Evolutionary conservation across 2,113 vertebrate genomes (phyloP).

Genomic region (Alouatta palliata): DNA sequence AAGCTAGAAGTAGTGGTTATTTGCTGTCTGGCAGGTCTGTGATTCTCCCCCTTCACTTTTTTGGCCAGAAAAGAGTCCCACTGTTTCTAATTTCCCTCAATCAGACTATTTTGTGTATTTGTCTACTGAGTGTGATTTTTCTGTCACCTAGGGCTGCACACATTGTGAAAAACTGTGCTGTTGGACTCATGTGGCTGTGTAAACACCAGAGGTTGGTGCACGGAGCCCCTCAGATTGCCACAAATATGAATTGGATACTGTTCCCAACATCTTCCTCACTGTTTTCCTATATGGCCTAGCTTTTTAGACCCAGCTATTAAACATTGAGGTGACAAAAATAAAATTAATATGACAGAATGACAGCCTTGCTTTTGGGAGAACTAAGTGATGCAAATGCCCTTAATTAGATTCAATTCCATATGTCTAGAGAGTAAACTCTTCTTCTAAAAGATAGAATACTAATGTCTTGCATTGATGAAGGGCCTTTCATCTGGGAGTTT

Average conservation of each 20-base stretch:
- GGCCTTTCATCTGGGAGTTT: conserved; percentile 56
- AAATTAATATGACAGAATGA: conserved; percentile 70
- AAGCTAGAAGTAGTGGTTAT: not conserved
- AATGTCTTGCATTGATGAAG: conserved; percentile 50
- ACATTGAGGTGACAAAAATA: conserved; percentile 62
- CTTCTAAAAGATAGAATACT: conserved; percentile 61
- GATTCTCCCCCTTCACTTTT: conserved; percentile 8
- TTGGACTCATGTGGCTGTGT: not conserved
- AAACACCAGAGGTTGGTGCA: conserved; percentile 1
- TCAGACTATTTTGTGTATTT: not conserved
- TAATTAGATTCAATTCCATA: conserved; percentile 72
- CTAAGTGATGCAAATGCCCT: conserved; percentile 69
- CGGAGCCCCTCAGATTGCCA: not conserved
- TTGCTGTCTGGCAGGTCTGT: conserved; percentile 27
- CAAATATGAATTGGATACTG: not conserved
- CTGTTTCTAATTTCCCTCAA: conserved; percentile 23
- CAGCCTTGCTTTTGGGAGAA: conserved; percentile 60
- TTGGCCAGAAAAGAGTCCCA: not conserved
- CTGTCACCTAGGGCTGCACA: not conserved
- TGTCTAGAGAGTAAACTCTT: conserved; percentile 57
- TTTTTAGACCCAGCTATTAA: conserved; percentile 54
- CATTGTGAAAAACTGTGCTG: not conserved
- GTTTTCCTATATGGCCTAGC: conserved; percentile 24
- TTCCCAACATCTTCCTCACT: conserved; percentile 1
- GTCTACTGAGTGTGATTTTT: conserved; percentile 22